Evolutionary conservation across 1,140 invertebrate species (phyloP).

Genomic region (Solenopsis invicta): DNA sequence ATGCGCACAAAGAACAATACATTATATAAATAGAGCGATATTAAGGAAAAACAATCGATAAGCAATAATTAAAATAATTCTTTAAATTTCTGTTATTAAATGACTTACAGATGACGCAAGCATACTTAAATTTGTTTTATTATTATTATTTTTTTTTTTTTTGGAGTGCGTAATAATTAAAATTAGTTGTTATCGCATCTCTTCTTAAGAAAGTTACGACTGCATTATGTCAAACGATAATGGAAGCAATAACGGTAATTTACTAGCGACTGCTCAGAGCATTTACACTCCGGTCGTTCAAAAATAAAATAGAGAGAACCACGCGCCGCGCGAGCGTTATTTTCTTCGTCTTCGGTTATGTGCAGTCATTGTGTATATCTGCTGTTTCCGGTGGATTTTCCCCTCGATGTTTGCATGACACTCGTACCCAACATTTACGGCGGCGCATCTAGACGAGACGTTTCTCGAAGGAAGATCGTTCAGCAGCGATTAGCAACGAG

Average conservation of each 20-base stretch:
- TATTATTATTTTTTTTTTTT: no score
- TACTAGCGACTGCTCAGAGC: not conserved
- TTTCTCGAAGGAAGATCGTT: constrained; percentile 2
- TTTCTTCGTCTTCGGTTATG: constrained; percentile 35
- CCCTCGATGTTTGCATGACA: constrained; percentile 48
- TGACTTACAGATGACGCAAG: not conserved
- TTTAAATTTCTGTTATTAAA: not conserved
- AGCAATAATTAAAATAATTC: not conserved
- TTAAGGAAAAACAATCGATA: not conserved
- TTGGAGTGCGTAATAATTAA: not conserved
- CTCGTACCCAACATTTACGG: constrained; percentile 32
- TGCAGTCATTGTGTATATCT: constrained; percentile 33
- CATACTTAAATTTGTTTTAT: not conserved
- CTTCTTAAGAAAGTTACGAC: not conserved
- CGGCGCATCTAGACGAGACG: not conserved
- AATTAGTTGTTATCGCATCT: not conserved
- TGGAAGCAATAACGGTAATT: not conserved
- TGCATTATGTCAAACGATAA: not conserved
- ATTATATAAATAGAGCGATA: not conserved
- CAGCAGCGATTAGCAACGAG: constrained; percentile 13
- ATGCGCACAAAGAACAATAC: not conserved
- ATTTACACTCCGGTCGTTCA: constrained; percentile 15
- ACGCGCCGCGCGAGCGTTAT: not conserved
- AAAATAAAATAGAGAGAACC: constrained; percentile 29
- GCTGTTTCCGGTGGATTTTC: constrained; percentile 56